These are phyloP conservation scores for Chroicocephalus ridibundus DNA, from an alignment of 2,113 vertebrate species.

Conservation along the genomic window DNA sequence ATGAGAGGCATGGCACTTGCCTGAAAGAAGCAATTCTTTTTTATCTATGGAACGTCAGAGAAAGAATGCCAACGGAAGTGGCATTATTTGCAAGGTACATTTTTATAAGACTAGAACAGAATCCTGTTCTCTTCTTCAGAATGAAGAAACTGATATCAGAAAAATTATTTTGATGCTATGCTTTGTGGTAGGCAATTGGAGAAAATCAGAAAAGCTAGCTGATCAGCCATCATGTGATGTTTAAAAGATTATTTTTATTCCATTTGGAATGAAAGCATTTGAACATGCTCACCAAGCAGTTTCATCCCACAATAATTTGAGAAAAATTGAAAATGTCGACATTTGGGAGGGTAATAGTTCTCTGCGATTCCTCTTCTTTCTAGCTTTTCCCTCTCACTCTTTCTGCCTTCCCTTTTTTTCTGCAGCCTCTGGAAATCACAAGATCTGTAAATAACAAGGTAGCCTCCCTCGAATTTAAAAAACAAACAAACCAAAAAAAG, in stretches of 20 bases:
- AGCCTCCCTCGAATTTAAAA: background rate
- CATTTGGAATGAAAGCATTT: background rate
- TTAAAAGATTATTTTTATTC: background rate
- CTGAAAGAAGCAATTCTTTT: background rate
- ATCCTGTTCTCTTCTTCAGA: background rate
- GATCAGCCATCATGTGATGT: background rate
- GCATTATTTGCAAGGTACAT: background rate
- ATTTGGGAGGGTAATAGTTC: background rate
- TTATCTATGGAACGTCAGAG: background rate
- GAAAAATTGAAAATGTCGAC: background rate
- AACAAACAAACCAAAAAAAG: too few relatives aligned
- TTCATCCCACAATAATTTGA: background rate
- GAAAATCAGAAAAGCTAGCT: background rate
- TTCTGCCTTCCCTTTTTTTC: background rate
- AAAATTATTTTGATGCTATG: background rate
- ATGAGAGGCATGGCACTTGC: background rate
- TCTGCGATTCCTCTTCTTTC: background rate
- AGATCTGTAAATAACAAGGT: background rate
- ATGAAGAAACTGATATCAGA: background rate
- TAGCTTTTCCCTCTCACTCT: background rate
- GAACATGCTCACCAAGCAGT: background rate
- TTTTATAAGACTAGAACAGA: background rate
- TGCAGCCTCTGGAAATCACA: background rate
- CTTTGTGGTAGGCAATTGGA: background rate
- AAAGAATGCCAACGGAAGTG: background rate